Percentiles rank a stretch among this genome's conserved stretches.
Evolutionary conservation across 2,797 vertebrate genomes (phyloP).

Genomic region (Melanotaenia trifasciata): DNA sequence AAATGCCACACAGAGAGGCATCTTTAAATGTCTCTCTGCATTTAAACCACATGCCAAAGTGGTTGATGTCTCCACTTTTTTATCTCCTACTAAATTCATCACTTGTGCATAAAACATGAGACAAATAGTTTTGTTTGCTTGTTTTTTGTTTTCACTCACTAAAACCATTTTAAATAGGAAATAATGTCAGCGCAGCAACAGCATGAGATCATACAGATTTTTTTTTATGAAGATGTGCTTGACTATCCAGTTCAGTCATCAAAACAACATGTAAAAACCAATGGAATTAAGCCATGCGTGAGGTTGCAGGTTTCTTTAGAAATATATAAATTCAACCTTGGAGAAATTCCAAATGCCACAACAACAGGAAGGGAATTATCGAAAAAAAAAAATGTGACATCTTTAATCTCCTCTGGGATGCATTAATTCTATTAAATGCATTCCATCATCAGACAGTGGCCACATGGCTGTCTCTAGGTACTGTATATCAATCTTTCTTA

Average conservation of each 20-base stretch:
- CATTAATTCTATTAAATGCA: slow-evolving; percentile 8
- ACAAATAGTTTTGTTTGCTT: background rate
- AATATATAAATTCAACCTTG: slow-evolving; percentile 4
- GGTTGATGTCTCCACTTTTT: slow-evolving; percentile 14
- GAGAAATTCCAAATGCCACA: slow-evolving; percentile 14
- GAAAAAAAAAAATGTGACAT: slow-evolving; percentile 2
- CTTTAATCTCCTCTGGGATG: slow-evolving; percentile 7
- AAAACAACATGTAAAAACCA: slow-evolving; percentile 4
- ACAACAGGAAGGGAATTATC: background rate
- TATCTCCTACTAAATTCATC: slow-evolving; percentile 2
- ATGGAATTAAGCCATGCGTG: background rate
- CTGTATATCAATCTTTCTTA: background rate
- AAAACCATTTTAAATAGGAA: background rate
- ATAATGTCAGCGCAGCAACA: background rate
- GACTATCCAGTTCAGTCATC: background rate
- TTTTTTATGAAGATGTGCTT: background rate
- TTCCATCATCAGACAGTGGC: background rate
- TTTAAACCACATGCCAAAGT: background rate
- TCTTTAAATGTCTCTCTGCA: too few relatives aligned
- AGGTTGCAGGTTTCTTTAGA: background rate
- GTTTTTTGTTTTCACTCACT: background rate
- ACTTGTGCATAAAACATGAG: background rate
- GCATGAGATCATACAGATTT: too few relatives aligned
- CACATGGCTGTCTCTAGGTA: background rate
- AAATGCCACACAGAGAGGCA: slow-evolving; percentile 55